Percentiles rank a stretch among this genome's conserved stretches.
phyloP scores from a whole-genome alignment of 2,113 vertebrate species.

The Ascaphus truei region DNA sequence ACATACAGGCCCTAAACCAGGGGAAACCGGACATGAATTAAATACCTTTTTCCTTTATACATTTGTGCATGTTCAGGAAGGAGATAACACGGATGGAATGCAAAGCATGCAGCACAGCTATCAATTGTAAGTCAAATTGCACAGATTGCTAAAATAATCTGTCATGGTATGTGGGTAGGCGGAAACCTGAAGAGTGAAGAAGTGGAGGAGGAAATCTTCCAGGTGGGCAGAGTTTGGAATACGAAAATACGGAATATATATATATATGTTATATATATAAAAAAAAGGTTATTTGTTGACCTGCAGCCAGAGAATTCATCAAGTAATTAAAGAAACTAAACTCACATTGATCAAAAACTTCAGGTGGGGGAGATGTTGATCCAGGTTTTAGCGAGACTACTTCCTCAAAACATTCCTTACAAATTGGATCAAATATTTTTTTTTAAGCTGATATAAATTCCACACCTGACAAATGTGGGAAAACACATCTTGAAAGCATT shows the following conservation, averaged over 20 bases:
- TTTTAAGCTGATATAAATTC: no score
- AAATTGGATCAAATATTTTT: not conserved
- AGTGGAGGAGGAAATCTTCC: not conserved
- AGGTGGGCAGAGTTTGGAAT: constrained; percentile 39
- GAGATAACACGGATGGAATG: constrained; percentile 5
- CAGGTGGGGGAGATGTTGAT: constrained; percentile 40
- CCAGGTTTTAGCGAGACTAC: not conserved
- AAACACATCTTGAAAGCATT: no score
- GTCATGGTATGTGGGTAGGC: not conserved
- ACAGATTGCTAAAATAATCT: constrained; percentile 39
- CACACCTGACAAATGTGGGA: no score
- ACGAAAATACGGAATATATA: no score
- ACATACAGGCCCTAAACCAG: no score
- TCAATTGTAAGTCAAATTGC: constrained; percentile 12
- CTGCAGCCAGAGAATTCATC: constrained; percentile 50
- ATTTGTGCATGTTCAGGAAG: not conserved
- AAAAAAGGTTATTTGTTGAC: constrained; percentile 51
- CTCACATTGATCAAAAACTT: constrained; percentile 50
- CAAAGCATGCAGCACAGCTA: constrained; percentile 4
- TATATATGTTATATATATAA: no score
- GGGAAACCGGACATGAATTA: no score
- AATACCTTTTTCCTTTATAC: no score
- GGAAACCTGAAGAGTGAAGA: constrained; percentile 38
- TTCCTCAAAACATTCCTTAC: not conserved
- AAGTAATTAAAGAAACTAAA: constrained; percentile 50